phyloP scores from a whole-genome alignment of 2,888 invertebrate genomes.

The Carcina quercana region DNA sequence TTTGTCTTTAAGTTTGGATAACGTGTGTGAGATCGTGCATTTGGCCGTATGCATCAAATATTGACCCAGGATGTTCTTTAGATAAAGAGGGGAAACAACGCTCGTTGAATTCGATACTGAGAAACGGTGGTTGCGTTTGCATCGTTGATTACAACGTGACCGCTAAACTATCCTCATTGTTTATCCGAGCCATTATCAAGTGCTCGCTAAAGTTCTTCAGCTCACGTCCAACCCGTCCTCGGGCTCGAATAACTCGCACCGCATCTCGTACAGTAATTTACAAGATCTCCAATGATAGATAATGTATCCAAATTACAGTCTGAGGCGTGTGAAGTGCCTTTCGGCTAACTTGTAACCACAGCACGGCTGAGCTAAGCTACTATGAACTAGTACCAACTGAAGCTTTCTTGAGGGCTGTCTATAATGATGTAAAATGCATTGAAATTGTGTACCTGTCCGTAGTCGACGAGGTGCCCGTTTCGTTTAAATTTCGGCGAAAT shows the following conservation, averaged over 20 bases:
- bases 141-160: slow-evolving; percentile 44
- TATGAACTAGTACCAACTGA: slow-evolving; percentile 13
- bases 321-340: slow-evolving; percentile 35
- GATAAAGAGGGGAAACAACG: slow-evolving; percentile 52
- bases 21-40: slow-evolving; percentile 19
- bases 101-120: slow-evolving; percentile 44
- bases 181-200: slow-evolving; percentile 45
- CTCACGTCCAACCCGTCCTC: slow-evolving; percentile 10
- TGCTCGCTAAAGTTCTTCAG: slow-evolving; percentile 10
- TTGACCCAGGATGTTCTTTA: slow-evolving; percentile 55
- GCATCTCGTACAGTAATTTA: slow-evolving; percentile 34
- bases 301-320: slow-evolving; percentile 47
- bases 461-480: slow-evolving; percentile 41
- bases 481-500: slow-evolving; percentile 64
- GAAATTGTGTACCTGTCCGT: slow-evolving; percentile 41
- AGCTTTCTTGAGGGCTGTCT: slow-evolving; percentile 11
- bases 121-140: slow-evolving; percentile 45
- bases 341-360: slow-evolving; percentile 5
- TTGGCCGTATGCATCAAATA: slow-evolving; percentile 47
- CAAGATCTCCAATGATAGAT: slow-evolving; percentile 46
- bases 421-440: slow-evolving; percentile 1
- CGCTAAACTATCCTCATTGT: slow-evolving; percentile 55
- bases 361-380: neutral
- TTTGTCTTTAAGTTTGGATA: too few species aligned
- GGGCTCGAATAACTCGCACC: slow-evolving; percentile 18